Conservation (phyloP, 2,113 vertebrate species). For the Rhea pennata region DNA sequence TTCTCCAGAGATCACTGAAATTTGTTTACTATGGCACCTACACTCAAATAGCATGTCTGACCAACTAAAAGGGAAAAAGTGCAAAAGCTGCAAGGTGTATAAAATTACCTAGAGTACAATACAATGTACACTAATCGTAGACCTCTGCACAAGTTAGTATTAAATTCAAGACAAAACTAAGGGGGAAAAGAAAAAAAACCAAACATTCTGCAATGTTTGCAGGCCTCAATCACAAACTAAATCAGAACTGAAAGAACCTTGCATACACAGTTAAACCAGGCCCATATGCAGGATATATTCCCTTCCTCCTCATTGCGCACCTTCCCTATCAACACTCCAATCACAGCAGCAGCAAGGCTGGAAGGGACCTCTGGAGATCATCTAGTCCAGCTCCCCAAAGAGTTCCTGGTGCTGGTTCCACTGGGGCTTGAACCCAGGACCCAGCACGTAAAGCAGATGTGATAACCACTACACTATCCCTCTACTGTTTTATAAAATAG, state of each 20-base stretch:
- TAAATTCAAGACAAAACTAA: neutral
- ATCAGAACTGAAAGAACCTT: neutral
- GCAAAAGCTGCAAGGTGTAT: neutral
- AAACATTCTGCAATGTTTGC: neutral
- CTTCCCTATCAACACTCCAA: neutral
- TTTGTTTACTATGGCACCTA: neutral
- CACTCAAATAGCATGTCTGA: neutral
- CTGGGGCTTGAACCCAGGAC: no score
- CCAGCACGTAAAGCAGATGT: no score
- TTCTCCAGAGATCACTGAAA: neutral
- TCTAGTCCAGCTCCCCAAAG: no score
- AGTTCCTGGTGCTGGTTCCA: no score
- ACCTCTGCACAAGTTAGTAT: neutral
- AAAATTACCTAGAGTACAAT: neutral
- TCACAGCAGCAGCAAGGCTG: no score
- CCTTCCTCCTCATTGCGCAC: neutral
- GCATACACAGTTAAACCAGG: neutral
- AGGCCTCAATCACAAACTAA: neutral
- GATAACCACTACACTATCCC: no score
- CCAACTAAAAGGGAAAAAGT: neutral
- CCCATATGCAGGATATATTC: neutral
- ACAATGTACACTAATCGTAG: fast-evolving
- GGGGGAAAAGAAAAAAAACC: neutral
- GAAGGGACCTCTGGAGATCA: no score
- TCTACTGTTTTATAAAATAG: no score